Conservation (phyloP, 2,797 vertebrate species). For the Mormyrops boulengeri region DNA sequence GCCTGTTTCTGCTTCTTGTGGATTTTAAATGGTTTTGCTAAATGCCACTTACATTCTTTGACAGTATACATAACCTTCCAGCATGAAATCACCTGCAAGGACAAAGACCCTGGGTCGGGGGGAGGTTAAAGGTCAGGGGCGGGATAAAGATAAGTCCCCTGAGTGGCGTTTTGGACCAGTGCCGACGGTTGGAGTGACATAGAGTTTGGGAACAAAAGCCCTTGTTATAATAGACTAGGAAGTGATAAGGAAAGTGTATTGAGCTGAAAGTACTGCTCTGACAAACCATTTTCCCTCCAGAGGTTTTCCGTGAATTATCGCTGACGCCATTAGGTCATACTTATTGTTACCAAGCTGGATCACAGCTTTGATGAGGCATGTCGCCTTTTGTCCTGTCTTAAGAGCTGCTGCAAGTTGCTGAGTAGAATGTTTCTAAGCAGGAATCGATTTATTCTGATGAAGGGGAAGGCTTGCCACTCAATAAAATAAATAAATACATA, state of each 20-base stretch:
- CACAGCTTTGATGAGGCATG: constrained; percentile 22
- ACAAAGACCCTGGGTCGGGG: neutral
- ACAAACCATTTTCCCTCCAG: constrained; percentile 56
- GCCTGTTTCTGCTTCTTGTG: neutral
- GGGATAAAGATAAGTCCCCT: constrained; percentile 27
- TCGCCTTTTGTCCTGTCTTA: constrained; percentile 13
- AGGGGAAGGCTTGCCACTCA: neutral
- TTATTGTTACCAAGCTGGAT: constrained; percentile 50
- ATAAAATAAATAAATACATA: neutral
- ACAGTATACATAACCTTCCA: neutral
- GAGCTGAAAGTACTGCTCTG: constrained; percentile 70
- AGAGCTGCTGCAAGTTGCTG: constrained; percentile 12
- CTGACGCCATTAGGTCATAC: constrained; percentile 56
- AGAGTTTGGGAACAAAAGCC: constrained; percentile 69
- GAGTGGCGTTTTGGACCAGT: constrained; percentile 23
- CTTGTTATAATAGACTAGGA: constrained; percentile 74
- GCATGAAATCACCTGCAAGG: neutral
- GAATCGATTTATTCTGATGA: neutral
- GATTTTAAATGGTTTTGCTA: neutral
- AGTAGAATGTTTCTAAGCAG: neutral
- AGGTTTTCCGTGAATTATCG: constrained; percentile 68
- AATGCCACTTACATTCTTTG: neutral
- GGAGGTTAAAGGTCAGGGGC: constrained; percentile 16
- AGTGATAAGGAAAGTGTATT: constrained; percentile 85
- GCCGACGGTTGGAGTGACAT: constrained; percentile 29